These are phyloP conservation scores for Synergus japonicus DNA, from an alignment of 2,888 invertebrate species.

Conservation along the genomic window DNA sequence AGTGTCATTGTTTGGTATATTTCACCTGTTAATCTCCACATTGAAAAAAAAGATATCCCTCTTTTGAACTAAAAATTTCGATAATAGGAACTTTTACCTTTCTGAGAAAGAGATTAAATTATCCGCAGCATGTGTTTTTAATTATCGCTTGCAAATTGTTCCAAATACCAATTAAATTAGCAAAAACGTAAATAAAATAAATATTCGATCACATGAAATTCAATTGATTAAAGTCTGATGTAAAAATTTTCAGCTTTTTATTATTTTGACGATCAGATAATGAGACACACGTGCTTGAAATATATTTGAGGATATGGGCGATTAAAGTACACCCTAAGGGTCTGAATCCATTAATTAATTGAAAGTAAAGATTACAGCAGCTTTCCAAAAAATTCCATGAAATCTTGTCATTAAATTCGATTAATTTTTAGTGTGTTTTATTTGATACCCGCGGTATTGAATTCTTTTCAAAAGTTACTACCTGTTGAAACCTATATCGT, in stretches of 20 bases:
- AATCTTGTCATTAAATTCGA: not conserved
- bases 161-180: too few relatives aligned
- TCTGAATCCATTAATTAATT: too few relatives aligned
- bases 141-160: too few relatives aligned
- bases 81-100: not conserved
- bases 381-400: not conserved
- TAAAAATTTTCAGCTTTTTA: too few relatives aligned
- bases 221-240: not conserved
- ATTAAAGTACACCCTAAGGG: not conserved
- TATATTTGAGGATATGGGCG: not conserved
- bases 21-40: not conserved
- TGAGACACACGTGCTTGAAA: too few relatives aligned
- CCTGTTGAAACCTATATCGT: constrained; percentile 1
- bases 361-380: not conserved
- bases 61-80: not conserved
- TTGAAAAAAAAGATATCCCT: not conserved
- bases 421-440: too few relatives aligned
- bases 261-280: too few relatives aligned
- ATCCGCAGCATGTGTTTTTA: too few relatives aligned
- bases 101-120: not conserved
- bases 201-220: not conserved
- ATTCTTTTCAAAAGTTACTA: not conserved
- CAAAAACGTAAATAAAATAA: too few relatives aligned
- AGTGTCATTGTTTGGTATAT: not conserved
- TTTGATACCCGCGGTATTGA: too few relatives aligned